Base-by-base conservation (phyloP, 1,140 invertebrate genomes). In the Drosophila prosaltans region DNA sequence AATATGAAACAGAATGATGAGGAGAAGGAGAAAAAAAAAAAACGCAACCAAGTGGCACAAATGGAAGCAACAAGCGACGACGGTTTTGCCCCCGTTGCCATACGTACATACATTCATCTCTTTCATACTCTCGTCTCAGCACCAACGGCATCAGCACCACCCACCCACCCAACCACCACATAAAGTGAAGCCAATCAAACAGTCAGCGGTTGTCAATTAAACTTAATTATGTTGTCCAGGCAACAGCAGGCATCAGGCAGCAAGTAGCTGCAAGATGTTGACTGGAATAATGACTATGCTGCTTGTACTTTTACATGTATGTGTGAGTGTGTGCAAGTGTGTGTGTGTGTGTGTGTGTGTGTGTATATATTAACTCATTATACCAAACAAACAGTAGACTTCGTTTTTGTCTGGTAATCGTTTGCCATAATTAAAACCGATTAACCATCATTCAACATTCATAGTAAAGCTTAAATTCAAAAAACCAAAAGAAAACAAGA, bases 151-250 rank as follows among this genome's bases (percentile, higher is more conserved):
- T 21, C 45, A 21, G 8, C 16, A 16, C 16, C 16, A 16, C 16
- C 16, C 16, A 16, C 21, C 28, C 65, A 28, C 45, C 32, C n/a
- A 16, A 36, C 24, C n/a, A 26, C 51, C 9, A 8, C 26, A 55
- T 21, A 63, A 45, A 32, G 51, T 55, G 69, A 67, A 68, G 68
- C 73, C 76, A 79, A 79, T 79, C 69, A 79, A 75, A 79, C 65
- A 76, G 77, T 77, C 77, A 77, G 77, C 74, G 65, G 59, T 73
- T 77, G 77, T 77, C 77, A 80, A 77, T 80, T 77, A 77, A 73
- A 77, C 74, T 80, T 80, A 73, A 77, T 80, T 80, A 80, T 77
- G 69, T 72, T 80, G 69, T 66, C 54, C 73, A 79, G 41, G 40
- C 65, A 39, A 62, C 60, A 51, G 43, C 45, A 51, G 45, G 21